phyloP scores from a whole-genome alignment of 2,113 vertebrate species.

The Heterocephalus glaber region DNA sequence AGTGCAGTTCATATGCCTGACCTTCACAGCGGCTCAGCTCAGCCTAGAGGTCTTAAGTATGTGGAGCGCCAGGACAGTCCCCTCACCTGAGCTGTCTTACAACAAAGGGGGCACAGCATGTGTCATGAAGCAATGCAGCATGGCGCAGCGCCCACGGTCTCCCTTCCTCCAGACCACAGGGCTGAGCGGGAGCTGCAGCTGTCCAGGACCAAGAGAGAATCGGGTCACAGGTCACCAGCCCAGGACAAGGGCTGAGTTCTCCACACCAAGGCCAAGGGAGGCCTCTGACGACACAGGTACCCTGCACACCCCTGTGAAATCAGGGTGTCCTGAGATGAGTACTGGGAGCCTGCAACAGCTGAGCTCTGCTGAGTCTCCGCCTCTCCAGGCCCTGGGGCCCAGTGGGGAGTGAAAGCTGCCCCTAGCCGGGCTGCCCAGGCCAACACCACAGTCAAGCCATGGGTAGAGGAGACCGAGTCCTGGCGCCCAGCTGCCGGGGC shows the following conservation, averaged over 20 bases:
- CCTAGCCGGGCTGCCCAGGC: not conserved
- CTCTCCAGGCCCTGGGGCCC: not conserved
- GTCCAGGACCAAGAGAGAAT: not conserved
- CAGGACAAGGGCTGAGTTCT: not conserved
- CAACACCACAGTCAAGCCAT: accelerated
- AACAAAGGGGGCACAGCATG: not conserved
- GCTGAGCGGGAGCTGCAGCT: not conserved
- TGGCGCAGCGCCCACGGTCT: not conserved
- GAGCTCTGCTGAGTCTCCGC: not conserved
- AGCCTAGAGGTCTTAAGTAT: not conserved
- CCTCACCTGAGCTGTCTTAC: not conserved
- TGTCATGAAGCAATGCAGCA: not conserved
- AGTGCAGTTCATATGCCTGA: not conserved
- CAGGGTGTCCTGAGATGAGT: not conserved
- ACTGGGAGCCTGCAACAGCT: not conserved
- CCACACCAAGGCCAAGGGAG: too few species aligned
- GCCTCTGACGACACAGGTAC: not conserved
- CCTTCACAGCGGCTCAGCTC: not conserved
- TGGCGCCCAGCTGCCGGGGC: not conserved
- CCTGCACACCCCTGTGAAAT: not conserved
- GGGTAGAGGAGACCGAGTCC: not conserved
- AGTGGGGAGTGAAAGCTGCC: not conserved
- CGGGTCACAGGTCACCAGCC: not conserved
- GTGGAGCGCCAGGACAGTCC: not conserved
- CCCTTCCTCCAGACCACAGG: not conserved